These are phyloP conservation scores for Ascaphus truei DNA, from an alignment of 2,113 vertebrate species.

Conservation along the genomic window DNA sequence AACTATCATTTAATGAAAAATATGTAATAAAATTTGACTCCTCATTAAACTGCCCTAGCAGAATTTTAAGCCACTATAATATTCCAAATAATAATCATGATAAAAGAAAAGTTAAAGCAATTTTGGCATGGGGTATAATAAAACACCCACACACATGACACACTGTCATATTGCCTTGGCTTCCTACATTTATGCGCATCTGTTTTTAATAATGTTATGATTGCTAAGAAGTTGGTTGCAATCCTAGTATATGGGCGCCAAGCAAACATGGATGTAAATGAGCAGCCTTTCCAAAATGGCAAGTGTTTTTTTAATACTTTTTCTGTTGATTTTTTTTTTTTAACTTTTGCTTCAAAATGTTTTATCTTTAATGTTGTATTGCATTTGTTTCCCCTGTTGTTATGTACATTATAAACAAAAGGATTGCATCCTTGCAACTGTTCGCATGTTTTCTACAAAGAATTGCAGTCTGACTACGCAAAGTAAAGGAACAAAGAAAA, in stretches of 20 bases:
- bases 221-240: neutral
- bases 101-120: neutral
- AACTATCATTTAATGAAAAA: no score
- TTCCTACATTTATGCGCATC: neutral
- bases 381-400: neutral
- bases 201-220: constrained; percentile 16
- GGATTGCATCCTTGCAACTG: no score
- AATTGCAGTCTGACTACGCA: no score
- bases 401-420: no score
- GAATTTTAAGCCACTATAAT: no score
- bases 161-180: neutral
- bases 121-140: neutral
- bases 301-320: neutral
- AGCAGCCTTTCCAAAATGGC: constrained; percentile 1
- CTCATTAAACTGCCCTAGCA: neutral
- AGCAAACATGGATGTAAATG: neutral
- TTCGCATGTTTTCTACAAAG: no score
- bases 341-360: neutral
- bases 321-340: neutral
- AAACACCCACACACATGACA: constrained; percentile 12
- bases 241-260: neutral
- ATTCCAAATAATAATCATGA: no score
- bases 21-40: no score
- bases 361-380: neutral
- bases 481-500: no score